Percentiles rank a stretch among this genome's conserved stretches.
Evolutionary conservation across 2,113 vertebrate genomes (phyloP).

Genomic region (Malurus alboscapulatus): DNA sequence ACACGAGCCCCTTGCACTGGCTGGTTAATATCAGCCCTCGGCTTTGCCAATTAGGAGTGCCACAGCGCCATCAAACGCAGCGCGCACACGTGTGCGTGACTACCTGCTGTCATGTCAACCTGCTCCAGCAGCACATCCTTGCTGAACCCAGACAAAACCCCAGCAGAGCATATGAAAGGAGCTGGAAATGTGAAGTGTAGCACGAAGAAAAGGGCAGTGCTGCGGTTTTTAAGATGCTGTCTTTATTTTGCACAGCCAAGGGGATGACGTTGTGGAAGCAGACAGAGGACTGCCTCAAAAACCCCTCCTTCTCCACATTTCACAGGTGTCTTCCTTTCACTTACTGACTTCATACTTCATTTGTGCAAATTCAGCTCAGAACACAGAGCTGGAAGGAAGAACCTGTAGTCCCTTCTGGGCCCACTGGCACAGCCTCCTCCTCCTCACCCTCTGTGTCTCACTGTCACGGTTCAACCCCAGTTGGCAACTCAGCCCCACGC

Average conservation of each 20-base stretch:
- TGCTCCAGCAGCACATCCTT: neutral
- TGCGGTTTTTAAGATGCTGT: neutral
- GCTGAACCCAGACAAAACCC: neutral
- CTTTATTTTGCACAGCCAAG: neutral
- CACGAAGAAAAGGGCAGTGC: neutral
- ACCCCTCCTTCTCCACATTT: neutral
- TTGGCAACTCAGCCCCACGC: accelerated
- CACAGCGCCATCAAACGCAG: neutral
- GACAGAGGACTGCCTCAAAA: accelerated
- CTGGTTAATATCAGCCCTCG: neutral
- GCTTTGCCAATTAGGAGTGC: neutral
- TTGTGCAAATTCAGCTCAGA: neutral
- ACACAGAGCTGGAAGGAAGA: neutral
- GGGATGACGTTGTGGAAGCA: neutral
- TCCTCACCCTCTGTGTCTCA: neutral
- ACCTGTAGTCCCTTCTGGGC: neutral
- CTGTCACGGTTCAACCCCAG: neutral
- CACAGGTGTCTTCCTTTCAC: neutral
- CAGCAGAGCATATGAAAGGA: neutral
- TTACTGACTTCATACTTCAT: neutral
- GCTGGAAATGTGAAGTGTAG: neutral
- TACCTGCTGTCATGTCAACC: accelerated
- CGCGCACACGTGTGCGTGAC: neutral
- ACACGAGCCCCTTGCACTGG: neutral
- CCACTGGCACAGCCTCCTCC: neutral